Percentiles rank a stretch among this genome's conserved stretches.
Conservation (phyloP, 2,113 vertebrate species). For the Limnothrissa miodon region DNA sequence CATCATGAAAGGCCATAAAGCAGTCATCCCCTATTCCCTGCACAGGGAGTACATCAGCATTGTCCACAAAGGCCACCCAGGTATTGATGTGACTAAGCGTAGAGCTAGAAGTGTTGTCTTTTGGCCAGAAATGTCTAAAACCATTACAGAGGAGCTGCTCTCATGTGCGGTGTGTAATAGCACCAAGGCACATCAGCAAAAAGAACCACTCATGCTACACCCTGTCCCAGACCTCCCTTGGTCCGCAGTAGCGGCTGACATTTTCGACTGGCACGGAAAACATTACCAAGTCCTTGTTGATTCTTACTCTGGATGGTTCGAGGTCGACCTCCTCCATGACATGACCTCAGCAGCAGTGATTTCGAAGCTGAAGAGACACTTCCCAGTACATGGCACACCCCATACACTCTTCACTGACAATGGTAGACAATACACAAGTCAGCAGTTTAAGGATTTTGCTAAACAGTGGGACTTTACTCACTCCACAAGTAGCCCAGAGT, state of each 20-base stretch:
- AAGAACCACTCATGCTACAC: not conserved
- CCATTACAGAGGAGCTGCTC: not conserved
- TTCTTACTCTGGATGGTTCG: not conserved
- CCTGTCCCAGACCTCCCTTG: not conserved
- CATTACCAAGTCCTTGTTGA: not conserved
- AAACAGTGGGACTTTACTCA: constrained; percentile 22
- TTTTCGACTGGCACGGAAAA: not conserved
- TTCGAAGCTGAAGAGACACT: constrained; percentile 28
- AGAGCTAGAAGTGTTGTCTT: not conserved
- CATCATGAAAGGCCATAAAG: constrained; percentile 34
- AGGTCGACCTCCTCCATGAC: constrained; percentile 29
- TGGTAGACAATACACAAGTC: constrained; percentile 29
- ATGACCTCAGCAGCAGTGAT: not conserved
- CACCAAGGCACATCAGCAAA: not conserved
- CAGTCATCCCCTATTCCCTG: constrained; percentile 17
- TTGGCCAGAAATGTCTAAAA: not conserved
- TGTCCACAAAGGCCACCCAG: not conserved
- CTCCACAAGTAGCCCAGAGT: constrained; percentile 25
- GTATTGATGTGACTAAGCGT: not conserved
- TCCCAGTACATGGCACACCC: constrained; percentile 36
- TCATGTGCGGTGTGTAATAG: not conserved
- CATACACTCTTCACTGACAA: constrained; percentile 35
- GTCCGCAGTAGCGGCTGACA: not conserved
- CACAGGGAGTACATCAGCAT: constrained; percentile 13
- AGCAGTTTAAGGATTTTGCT: constrained; percentile 31